Percentiles rank a stretch among this genome's conserved stretches.
phyloP scores from a whole-genome alignment of 2,797 vertebrate genomes.

The Lateolabrax maculatus region DNA sequence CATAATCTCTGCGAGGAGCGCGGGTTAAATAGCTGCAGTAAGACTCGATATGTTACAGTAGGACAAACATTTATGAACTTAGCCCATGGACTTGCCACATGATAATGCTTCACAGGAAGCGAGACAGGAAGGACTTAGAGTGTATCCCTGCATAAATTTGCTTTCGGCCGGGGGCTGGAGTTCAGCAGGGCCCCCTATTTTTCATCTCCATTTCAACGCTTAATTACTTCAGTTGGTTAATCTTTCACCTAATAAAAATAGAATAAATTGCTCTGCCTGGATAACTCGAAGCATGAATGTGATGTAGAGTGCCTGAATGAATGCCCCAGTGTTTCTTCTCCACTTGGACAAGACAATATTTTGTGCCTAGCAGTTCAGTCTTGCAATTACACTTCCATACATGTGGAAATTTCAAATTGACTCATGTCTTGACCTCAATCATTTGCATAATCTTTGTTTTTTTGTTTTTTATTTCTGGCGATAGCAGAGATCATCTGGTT shows the following conservation, averaged over 20 bases:
- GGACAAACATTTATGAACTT: constrained; percentile 47
- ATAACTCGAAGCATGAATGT: constrained; percentile 38
- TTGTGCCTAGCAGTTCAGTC: not conserved
- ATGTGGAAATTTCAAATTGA: constrained; percentile 25
- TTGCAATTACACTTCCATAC: constrained; percentile 25
- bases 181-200: constrained; percentile 36
- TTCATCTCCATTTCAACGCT: constrained; percentile 58
- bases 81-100: constrained; percentile 11
- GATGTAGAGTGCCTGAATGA: constrained; percentile 57
- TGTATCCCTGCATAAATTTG: constrained; percentile 36
- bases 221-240: constrained; percentile 67
- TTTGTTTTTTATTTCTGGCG: not conserved
- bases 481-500: not conserved
- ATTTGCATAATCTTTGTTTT: constrained; percentile 4
- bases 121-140: constrained; percentile 2
- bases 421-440: not conserved
- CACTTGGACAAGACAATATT: constrained; percentile 23
- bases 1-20: constrained; percentile 33
- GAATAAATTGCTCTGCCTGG: constrained; percentile 52
- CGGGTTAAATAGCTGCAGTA: constrained; percentile 40
- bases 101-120: constrained; percentile 29
- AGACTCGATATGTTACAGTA: constrained; percentile 26
- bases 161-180: constrained; percentile 38
- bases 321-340: constrained; percentile 35
- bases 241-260: constrained; percentile 70